Conservation (phyloP, 1,140 invertebrate genomes). For the Heliconius congener region DNA sequence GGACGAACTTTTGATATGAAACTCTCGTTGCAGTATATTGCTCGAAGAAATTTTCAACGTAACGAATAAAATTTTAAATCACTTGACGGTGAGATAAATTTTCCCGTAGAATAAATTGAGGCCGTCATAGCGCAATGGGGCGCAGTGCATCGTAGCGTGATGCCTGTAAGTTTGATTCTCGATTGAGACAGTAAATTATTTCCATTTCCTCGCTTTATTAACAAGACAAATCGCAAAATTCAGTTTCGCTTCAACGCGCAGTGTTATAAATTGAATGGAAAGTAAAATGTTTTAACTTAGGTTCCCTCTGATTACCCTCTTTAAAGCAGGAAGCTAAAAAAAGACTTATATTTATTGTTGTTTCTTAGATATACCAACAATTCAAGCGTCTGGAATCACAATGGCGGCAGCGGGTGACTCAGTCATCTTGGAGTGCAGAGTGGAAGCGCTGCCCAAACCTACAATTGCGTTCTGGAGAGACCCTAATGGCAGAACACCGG, state of each 20-base stretch:
- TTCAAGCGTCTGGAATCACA: constrained; percentile 88
- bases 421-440: constrained; percentile 87
- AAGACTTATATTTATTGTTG: background rate
- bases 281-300: no score
- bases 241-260: no score
- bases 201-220: no score
- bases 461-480: constrained; percentile 91
- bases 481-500: constrained; percentile 85
- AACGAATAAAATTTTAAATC: constrained; percentile 6
- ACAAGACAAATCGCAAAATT: no score
- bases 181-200: no score
- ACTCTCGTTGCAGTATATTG: background rate
- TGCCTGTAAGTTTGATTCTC: no score
- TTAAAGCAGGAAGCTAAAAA: no score
- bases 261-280: no score
- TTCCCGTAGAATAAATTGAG: background rate
- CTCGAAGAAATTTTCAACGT: background rate
- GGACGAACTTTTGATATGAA: constrained; percentile 3
- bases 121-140: no score
- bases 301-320: no score
- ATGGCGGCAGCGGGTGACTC: constrained; percentile 87
- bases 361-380: constrained; percentile 85
- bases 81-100: background rate
- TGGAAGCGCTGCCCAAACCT: constrained; percentile 89
- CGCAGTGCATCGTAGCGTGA: no score